Conservation (phyloP, 2,797 vertebrate genomes). For the Gorsachius magnificus region DNA sequence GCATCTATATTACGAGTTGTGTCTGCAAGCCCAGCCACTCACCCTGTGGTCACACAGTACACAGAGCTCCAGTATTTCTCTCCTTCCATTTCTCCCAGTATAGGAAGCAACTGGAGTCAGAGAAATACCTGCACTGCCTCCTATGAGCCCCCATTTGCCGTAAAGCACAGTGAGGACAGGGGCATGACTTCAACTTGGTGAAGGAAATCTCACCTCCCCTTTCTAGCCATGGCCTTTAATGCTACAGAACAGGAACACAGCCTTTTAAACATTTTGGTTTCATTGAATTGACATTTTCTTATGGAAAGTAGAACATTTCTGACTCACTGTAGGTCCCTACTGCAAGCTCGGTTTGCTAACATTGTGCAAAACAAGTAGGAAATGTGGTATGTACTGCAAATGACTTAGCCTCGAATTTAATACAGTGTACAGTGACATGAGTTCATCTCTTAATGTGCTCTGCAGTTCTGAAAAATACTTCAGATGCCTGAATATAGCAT, state of each 20-base stretch:
- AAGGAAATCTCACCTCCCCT: background rate
- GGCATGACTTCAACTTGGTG: rapidly evolving
- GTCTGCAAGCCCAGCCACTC: background rate
- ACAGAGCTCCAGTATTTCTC: background rate
- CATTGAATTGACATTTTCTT: background rate
- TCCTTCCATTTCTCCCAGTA: background rate
- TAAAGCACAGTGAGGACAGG: background rate
- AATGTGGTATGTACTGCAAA: background rate
- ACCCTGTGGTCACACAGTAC: rapidly evolving
- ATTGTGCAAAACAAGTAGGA: background rate
- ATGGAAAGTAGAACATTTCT: background rate
- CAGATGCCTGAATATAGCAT: background rate
- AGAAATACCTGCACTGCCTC: background rate
- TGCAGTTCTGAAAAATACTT: background rate
- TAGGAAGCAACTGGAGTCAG: background rate
- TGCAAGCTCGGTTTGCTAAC: background rate
- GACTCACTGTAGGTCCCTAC: background rate
- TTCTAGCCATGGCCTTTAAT: background rate
- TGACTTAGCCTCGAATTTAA: background rate
- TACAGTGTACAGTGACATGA: background rate
- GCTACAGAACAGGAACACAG: background rate
- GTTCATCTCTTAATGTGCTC: background rate
- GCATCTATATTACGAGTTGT: background rate
- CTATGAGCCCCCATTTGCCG: background rate
- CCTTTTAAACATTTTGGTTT: background rate